phyloP scores from a whole-genome alignment of 2,113 vertebrate genomes.

The Galemys pyrenaicus region DNA sequence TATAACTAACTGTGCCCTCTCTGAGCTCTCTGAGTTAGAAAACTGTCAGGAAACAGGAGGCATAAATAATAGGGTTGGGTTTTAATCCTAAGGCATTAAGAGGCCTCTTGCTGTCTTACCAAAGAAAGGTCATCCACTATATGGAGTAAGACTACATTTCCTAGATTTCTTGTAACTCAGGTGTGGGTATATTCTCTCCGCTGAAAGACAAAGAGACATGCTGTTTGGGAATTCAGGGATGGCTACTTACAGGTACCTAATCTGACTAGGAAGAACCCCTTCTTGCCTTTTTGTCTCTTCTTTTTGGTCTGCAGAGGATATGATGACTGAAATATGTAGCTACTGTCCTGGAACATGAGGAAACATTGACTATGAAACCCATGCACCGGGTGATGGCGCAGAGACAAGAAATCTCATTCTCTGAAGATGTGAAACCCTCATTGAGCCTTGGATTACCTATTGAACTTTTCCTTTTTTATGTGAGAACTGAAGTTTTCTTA shows the following conservation, averaged over 20 bases:
- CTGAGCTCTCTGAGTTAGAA: neutral
- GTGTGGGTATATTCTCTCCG: neutral
- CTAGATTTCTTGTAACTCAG: neutral
- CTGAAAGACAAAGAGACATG: neutral
- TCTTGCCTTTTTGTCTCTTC: neutral
- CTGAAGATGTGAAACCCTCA: neutral
- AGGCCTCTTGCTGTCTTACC: neutral
- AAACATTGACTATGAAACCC: neutral
- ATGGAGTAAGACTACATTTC: neutral
- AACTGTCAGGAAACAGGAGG: neutral
- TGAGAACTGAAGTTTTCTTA: neutral
- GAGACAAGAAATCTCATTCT: neutral
- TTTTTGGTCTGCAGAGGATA: neutral
- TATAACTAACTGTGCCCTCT: neutral
- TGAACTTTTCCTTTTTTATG: neutral
- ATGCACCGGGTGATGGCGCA: neutral
- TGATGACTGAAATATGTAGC: neutral
- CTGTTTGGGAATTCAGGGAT: neutral
- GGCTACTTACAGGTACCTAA: neutral
- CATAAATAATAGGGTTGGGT: neutral
- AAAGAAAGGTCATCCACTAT: neutral
- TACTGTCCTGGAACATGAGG: neutral
- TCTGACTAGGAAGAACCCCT: neutral
- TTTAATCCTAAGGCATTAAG: neutral
- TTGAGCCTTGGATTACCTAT: neutral